phyloP scores from a whole-genome alignment of 2,797 vertebrate genomes.

The Gephyroberyx darwinii region DNA sequence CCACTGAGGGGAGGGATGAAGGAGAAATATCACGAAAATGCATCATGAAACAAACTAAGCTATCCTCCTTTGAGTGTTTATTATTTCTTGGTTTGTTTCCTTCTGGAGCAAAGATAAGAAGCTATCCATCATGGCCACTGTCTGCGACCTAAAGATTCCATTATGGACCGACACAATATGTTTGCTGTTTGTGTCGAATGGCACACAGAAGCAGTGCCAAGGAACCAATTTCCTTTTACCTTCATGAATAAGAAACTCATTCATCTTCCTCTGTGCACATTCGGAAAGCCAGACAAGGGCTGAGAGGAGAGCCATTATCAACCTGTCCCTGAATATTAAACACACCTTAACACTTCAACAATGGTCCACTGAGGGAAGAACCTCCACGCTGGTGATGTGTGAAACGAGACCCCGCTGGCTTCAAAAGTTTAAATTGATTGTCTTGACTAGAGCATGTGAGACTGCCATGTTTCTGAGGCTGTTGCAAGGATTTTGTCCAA shows the following conservation, averaged over 20 bases:
- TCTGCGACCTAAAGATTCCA: slow-evolving; percentile 69
- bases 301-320: slow-evolving; percentile 68
- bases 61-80: slow-evolving; percentile 59
- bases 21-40: slow-evolving; percentile 44
- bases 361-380: slow-evolving; percentile 17
- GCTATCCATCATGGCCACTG: slow-evolving; percentile 69
- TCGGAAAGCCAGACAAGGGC: slow-evolving; percentile 64
- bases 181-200: slow-evolving; percentile 63
- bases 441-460: neutral
- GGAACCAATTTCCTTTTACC: slow-evolving; percentile 78
- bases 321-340: slow-evolving; percentile 52
- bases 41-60: slow-evolving; percentile 49
- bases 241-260: slow-evolving; percentile 77
- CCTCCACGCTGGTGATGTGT: slow-evolving; percentile 33
- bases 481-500: neutral
- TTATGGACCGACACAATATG: slow-evolving; percentile 71
- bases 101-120: slow-evolving; percentile 65
- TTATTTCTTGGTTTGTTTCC: slow-evolving; percentile 66
- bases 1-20: slow-evolving; percentile 11
- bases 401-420: slow-evolving; percentile 12
- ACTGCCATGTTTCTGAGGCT: neutral
- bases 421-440: slow-evolving; percentile 20
- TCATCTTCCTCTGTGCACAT: slow-evolving; percentile 70
- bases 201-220: slow-evolving; percentile 70
- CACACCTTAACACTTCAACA: slow-evolving; percentile 39